A percentile compares a stretch with the other conserved stretches of the same genome.
Evolutionary conservation across 2,888 invertebrate genomes (phyloP).

Genomic region (Temnothorax unifasciatus): DNA sequence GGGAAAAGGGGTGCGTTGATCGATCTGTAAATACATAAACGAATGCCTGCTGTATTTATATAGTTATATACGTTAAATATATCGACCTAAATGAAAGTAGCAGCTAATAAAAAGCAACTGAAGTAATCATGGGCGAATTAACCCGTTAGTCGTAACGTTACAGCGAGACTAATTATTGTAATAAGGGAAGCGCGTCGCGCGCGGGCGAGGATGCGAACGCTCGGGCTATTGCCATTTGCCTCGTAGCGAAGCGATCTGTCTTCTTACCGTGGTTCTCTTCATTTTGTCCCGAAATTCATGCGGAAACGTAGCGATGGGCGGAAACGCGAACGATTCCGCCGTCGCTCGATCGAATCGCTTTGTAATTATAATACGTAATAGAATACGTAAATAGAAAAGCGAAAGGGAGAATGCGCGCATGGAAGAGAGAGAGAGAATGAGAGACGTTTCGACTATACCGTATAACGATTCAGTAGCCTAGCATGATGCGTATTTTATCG

Average conservation of each 20-base stretch:
- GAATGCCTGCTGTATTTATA: slow-evolving; percentile 78
- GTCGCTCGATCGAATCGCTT: slow-evolving; percentile 38
- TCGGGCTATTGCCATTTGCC: slow-evolving; percentile 51
- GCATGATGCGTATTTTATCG: slow-evolving; percentile 45
- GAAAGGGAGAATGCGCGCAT: slow-evolving; percentile 32
- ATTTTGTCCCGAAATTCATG: background rate
- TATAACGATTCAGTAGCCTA: slow-evolving; percentile 54
- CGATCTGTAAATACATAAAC: slow-evolving; percentile 79
- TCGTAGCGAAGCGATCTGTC: slow-evolving; percentile 36
- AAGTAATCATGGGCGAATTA: slow-evolving; percentile 66
- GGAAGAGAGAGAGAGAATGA: background rate
- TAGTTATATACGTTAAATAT: slow-evolving; percentile 76
- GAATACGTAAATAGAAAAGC: slow-evolving; percentile 31
- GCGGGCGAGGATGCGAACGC: slow-evolving; percentile 16
- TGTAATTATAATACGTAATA: slow-evolving; percentile 44
- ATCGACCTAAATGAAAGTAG: slow-evolving; percentile 62
- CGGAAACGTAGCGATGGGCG: slow-evolving; percentile 6
- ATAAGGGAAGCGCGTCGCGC: slow-evolving; percentile 49
- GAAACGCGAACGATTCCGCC: slow-evolving; percentile 13
- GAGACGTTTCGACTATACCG: slow-evolving; percentile 31
- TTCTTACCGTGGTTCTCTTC: slow-evolving; percentile 18
- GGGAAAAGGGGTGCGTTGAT: slow-evolving; percentile 33
- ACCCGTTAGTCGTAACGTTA: slow-evolving; percentile 65
- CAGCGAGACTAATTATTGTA: slow-evolving; percentile 55
- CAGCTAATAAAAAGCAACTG: slow-evolving; percentile 53